These are phyloP conservation scores for Trachelipus rathkii DNA, from an alignment of 1,140 invertebrate species.

Conservation along the genomic window DNA sequence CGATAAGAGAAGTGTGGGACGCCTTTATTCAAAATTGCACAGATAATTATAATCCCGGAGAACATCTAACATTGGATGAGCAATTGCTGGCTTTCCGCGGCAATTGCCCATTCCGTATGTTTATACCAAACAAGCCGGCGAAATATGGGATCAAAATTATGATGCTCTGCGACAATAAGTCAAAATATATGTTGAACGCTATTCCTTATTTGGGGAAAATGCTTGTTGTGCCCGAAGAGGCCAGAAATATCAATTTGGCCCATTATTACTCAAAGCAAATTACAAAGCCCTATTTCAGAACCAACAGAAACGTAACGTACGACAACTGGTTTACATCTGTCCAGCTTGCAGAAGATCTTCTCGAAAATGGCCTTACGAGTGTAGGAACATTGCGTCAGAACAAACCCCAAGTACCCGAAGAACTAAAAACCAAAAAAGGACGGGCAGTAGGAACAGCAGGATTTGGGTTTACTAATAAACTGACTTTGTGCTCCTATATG, in stretches of 20 bases:
- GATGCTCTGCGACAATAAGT: not conserved
- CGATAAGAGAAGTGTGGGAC: conserved; percentile 45
- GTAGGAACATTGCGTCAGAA: conserved; percentile 7
- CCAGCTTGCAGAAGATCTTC: not conserved
- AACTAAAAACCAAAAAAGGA: not conserved
- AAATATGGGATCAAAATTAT: conserved; percentile 14
- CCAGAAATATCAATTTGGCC: not conserved
- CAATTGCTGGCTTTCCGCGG: conserved; percentile 30
- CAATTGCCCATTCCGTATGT: conserved; percentile 29
- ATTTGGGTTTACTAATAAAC: too few species aligned
- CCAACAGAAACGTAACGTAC: conserved; percentile 12
- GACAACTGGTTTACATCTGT: conserved; percentile 27
- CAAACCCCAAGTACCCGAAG: conserved; percentile 18
- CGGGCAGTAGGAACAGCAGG: too few species aligned
- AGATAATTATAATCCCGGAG: conserved; percentile 17
- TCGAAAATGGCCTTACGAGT: conserved; percentile 7
- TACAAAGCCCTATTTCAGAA: not conserved
- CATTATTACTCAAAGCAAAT: conserved; percentile 13
- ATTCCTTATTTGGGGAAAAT: conserved; percentile 6
- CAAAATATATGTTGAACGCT: conserved; percentile 16
- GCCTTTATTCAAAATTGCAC: conserved; percentile 29
- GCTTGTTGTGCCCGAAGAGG: not conserved
- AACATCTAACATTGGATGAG: conserved; percentile 31
- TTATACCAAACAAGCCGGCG: conserved; percentile 25
- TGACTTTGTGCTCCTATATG: too few species aligned